These are phyloP conservation scores for Cotesia vestalis DNA, from an alignment of 1,140 invertebrate species.

Conservation along the genomic window DNA sequence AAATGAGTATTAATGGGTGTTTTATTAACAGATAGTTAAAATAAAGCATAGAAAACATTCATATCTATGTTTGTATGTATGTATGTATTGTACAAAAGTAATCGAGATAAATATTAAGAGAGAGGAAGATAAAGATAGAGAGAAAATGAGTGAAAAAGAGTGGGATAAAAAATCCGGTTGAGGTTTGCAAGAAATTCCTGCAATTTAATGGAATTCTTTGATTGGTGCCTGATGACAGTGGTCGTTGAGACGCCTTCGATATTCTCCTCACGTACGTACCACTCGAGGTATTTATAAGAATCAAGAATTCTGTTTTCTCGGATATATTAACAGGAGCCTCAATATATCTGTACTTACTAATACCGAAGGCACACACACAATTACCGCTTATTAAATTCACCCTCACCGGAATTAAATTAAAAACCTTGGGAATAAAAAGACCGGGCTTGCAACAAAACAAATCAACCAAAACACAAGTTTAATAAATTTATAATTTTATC, in stretches of 20 bases:
- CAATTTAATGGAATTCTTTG: slow-evolving; percentile 64
- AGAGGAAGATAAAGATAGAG: slow-evolving; percentile 34
- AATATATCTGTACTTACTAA: background rate
- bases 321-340: slow-evolving; percentile 3
- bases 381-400: too few relatives aligned
- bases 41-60: too few relatives aligned
- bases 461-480: too few relatives aligned
- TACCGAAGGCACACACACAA: too few relatives aligned
- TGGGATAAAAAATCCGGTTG: slow-evolving; percentile 42
- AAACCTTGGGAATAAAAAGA: too few relatives aligned
- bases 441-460: too few relatives aligned
- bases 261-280: slow-evolving; percentile 55
- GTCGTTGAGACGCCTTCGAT: slow-evolving; percentile 52
- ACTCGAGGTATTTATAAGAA: slow-evolving; percentile 54
- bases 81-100: too few relatives aligned
- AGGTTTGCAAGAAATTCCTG: slow-evolving; percentile 61
- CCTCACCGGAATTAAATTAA: too few relatives aligned
- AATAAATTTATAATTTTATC: too few relatives aligned
- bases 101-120: slow-evolving; percentile 26
- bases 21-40: too few relatives aligned
- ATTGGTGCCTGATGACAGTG: slow-evolving; percentile 61
- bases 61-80: too few relatives aligned
- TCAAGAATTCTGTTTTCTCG: slow-evolving; percentile 50
- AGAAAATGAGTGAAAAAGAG: slow-evolving; percentile 32
- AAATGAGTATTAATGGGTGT: too few relatives aligned